A percentile compares a stretch with the other conserved stretches of the same genome.
Conservation (phyloP, 2,888 invertebrate genomes). For the Mycogona germanica region DNA sequence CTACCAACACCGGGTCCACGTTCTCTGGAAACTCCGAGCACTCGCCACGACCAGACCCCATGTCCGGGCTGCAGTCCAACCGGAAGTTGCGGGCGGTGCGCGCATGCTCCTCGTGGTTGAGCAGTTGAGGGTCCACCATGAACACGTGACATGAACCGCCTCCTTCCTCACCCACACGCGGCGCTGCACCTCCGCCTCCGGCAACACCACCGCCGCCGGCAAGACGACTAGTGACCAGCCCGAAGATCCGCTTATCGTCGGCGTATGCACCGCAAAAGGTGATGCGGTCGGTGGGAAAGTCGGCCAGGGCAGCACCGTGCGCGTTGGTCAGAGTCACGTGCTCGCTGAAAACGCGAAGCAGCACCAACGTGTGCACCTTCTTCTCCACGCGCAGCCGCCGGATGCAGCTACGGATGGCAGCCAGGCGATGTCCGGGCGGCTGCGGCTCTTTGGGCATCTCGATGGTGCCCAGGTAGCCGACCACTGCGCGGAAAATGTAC, state of each 20-base stretch:
- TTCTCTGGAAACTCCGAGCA: conserved; percentile 85
- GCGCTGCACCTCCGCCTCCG: conserved; percentile 18
- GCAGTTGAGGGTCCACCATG: conserved; percentile 75
- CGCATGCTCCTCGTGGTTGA: conserved; percentile 65
- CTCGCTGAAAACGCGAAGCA: conserved; percentile 70
- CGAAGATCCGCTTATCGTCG: conserved; percentile 85
- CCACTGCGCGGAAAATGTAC: conserved; percentile 50
- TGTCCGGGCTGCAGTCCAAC: conserved; percentile 54
- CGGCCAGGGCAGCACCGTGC: conserved; percentile 64
- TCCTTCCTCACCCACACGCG: conserved; percentile 14
- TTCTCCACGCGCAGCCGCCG: conserved; percentile 78
- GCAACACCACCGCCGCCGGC: conserved; percentile 24
- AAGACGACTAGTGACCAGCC: conserved; percentile 65
- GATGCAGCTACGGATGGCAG: conserved; percentile 70
- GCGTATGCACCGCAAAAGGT: conserved; percentile 81
- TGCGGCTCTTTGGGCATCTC: conserved; percentile 60
- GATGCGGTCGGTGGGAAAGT: conserved; percentile 73
- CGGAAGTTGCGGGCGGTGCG: conserved; percentile 71
- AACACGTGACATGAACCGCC: conserved; percentile 87
- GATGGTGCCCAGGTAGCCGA: conserved; percentile 90
- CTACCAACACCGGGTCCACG: conserved; percentile 49
- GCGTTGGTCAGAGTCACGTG: conserved; percentile 64
- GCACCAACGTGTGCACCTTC: conserved; percentile 59
- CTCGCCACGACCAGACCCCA: conserved; percentile 32
- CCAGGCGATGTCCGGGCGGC: conserved; percentile 40